Evolutionary conservation across 2,113 vertebrate genomes (phyloP).

Genomic region (Plectropomus leopardus): DNA sequence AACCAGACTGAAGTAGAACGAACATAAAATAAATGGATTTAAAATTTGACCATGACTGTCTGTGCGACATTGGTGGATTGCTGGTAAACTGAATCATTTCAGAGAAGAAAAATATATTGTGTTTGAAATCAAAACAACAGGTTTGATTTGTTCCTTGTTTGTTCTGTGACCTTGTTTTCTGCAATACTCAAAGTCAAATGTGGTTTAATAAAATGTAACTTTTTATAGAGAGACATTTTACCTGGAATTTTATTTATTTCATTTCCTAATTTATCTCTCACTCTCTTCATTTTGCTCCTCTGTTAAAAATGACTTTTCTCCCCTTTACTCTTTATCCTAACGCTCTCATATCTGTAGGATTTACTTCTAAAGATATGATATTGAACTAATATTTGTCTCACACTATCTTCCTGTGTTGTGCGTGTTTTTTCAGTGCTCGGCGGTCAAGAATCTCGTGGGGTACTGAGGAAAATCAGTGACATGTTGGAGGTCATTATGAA

Average conservation of each 20-base stretch:
- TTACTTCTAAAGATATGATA: too few species aligned
- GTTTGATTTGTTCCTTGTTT: conserved; percentile 1
- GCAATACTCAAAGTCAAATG: background rate
- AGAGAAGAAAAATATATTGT: background rate
- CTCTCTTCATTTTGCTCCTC: background rate
- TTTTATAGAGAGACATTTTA: background rate
- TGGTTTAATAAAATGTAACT: background rate
- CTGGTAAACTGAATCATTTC: background rate
- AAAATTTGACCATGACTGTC: conserved; percentile 5
- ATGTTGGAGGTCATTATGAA: conserved; percentile 96
- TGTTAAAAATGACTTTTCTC: background rate
- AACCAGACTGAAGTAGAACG: conserved; percentile 15
- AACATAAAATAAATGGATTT: background rate
- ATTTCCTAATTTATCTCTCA: background rate
- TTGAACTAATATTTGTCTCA: background rate
- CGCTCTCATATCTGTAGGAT: background rate
- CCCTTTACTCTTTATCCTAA: background rate
- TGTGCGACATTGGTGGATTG: background rate
- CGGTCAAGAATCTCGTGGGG: conserved; percentile 90
- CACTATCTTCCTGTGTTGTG: conserved; percentile 4
- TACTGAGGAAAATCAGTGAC: conserved; percentile 95
- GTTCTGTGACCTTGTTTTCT: background rate
- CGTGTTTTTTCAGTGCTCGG: conserved; percentile 86
- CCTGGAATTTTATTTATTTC: background rate
- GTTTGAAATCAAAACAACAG: background rate